phyloP scores from a whole-genome alignment of 2,888 invertebrate species.

The Epistrophella euchroma region DNA sequence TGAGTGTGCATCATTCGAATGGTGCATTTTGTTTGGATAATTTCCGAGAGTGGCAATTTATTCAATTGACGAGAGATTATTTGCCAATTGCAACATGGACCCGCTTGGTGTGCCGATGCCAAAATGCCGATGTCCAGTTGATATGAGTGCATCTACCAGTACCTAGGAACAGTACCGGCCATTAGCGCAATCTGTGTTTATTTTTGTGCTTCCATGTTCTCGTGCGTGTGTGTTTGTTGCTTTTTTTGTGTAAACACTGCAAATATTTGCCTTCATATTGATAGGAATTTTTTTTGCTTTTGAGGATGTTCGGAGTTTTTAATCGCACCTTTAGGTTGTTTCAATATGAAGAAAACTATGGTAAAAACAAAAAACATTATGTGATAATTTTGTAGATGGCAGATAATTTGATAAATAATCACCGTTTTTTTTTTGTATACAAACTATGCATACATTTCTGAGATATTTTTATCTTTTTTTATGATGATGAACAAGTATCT shows the following conservation, averaged over 20 bases:
- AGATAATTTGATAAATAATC: conserved; percentile 71
- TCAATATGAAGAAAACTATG: conserved; percentile 35
- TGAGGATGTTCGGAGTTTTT: conserved; percentile 39
- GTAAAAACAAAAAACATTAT: conserved; percentile 29
- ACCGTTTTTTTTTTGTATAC: conserved; percentile 28
- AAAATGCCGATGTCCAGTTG: conserved; percentile 12
- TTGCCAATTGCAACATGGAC: conserved; percentile 65
- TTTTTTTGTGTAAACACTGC: conserved; percentile 45
- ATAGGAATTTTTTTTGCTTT: conserved; percentile 42
- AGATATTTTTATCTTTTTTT: conserved; percentile 14
- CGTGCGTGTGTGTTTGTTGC: conserved; percentile 44
- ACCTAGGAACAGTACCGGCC: conserved; percentile 51
- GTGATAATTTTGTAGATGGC: conserved; percentile 63
- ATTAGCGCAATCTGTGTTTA: conserved; percentile 69
- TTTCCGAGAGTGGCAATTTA: conserved; percentile 73
- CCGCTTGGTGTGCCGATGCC: conserved; percentile 20
- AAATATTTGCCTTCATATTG: conserved; percentile 64
- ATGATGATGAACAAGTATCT: not conserved
- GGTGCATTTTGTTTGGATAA: conserved; percentile 69
- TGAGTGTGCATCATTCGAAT: conserved; percentile 17
- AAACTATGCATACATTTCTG: not conserved
- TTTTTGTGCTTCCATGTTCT: conserved; percentile 76
- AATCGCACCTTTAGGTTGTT: conserved; percentile 11
- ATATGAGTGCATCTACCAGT: conserved; percentile 21
- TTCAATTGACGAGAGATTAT: conserved; percentile 74